Evolutionary conservation across 2,888 invertebrate species (phyloP), one percentile per base, ranked within the genome.

Genomic region (Epinotia bilunana): DNA sequence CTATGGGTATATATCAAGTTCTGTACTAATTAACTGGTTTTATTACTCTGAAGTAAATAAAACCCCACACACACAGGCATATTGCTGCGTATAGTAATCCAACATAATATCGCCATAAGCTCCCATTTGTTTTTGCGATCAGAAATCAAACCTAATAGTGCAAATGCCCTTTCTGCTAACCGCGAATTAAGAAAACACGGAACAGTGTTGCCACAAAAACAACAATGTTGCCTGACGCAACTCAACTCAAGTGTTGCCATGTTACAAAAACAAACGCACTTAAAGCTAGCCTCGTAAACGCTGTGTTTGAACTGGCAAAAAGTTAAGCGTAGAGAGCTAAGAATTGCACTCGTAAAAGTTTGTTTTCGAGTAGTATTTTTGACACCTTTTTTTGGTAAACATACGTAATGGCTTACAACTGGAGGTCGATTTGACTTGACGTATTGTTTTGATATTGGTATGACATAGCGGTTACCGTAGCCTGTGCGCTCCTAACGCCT

Each of bases 221-320:
- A 58, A 70, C 70, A 58, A 58, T 65, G 62, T 67, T 12, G 67
- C 43, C 28, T 9, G 62, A 33, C 7, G 18, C 74, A 74, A 74
- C n/a, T n/a, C 63, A 74, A 70, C 74, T 20, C 58, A 11, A 60
- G 64, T 74, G 70, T 74, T 74, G 60, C 74, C 64, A 53, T 60
- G 60, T 61, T 71, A 71, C 74, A 74, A 74, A 74, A 74, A 74
- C 74, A 65, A 71, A 74, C 53, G 74, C 74, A 74, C 64, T 74
- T 74, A 65, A 74, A 68, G 73, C 69, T 33, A 39, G 43, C 53
- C 74, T 65, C 74, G 64, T 74, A 74, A 74, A 74, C 70, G 70
- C 53, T 23, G 46, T 60, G 74, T 71, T 74, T 65, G 74, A 43
- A 65, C 70, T 71, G 43, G 70, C 74, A 74, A 74, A 74, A 74